Evolutionary conservation across 2,888 invertebrate species (phyloP).

Genomic region (Ligdia adustata): DNA sequence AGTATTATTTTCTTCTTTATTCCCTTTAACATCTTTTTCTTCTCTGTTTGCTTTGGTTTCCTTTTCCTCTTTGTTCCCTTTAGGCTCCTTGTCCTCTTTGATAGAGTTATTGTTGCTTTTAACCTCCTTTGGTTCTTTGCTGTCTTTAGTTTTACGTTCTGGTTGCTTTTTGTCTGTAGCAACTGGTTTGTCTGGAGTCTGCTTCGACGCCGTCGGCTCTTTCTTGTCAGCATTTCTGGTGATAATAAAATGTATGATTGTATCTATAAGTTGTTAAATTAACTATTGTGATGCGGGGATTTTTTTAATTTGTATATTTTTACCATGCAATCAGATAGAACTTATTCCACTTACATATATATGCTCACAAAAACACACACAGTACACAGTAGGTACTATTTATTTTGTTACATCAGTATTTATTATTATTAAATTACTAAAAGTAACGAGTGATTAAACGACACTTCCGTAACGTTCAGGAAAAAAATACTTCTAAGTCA

Average conservation of each 20-base stretch:
- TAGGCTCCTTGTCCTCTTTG: conserved; percentile 50
- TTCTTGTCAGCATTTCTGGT: conserved; percentile 60
- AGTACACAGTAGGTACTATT: no score
- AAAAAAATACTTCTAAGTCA: no score
- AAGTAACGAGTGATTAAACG: no score
- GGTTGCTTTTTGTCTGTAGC: conserved; percentile 33
- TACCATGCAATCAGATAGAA: no score
- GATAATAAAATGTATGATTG: no score
- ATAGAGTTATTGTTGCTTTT: conserved; percentile 50
- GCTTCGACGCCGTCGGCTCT: conserved; percentile 40
- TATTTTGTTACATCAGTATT: no score
- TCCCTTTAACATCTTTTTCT: conserved; percentile 25
- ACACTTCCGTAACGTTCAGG: no score
- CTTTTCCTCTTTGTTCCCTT: conserved; percentile 29
- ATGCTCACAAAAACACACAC: no score
- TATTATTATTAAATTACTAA: no score
- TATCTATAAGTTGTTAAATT: no score
- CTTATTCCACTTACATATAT: neutral
- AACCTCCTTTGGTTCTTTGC: conserved; percentile 61
- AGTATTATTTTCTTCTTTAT: conserved; percentile 38
- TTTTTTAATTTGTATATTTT: no score
- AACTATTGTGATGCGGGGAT: no score
- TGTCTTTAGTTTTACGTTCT: conserved; percentile 71
- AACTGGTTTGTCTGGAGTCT: conserved; percentile 49
- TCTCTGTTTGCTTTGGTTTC: conserved; percentile 28